Percentiles rank a stretch among this genome's conserved stretches.
Conservation (phyloP, 2,797 vertebrate species). For the Ptychobarbus kaznakovi region DNA sequence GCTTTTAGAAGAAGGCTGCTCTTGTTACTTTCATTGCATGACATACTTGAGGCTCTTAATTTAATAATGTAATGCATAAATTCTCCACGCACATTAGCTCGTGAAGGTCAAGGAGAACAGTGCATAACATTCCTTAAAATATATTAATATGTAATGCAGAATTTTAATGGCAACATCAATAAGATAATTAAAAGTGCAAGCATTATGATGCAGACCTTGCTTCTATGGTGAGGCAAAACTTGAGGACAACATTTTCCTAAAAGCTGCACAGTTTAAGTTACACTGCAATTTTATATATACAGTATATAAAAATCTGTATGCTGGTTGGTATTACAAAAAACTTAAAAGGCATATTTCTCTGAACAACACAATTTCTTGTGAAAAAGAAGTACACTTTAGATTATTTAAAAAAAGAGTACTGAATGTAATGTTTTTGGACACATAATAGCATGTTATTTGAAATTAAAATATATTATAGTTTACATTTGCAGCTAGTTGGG, state of each 20-base stretch:
- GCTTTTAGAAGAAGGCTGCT: background rate
- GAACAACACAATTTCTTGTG: background rate
- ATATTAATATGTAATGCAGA: background rate
- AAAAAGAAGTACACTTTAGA: background rate
- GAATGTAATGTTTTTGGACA: too few relatives aligned
- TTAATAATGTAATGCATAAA: constrained; percentile 4
- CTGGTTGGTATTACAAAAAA: too few relatives aligned
- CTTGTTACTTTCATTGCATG: background rate
- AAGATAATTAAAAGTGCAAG: background rate
- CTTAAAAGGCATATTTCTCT: too few relatives aligned
- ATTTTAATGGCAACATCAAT: background rate
- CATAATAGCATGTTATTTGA: too few relatives aligned
- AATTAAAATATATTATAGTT: too few relatives aligned
- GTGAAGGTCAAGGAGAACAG: background rate
- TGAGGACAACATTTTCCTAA: background rate
- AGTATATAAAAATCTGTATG: too few relatives aligned
- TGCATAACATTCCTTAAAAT: background rate
- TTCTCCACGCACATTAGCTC: background rate
- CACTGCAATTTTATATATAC: background rate
- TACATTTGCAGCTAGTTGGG: too few relatives aligned
- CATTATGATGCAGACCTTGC: background rate
- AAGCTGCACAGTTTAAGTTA: too few relatives aligned
- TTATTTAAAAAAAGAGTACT: too few relatives aligned
- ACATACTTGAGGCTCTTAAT: background rate
- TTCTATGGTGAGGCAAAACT: background rate